A percentile compares a stretch with the other conserved stretches of the same genome.
Conservation (phyloP, 2,888 invertebrate genomes). For the Portevinia maculata region DNA sequence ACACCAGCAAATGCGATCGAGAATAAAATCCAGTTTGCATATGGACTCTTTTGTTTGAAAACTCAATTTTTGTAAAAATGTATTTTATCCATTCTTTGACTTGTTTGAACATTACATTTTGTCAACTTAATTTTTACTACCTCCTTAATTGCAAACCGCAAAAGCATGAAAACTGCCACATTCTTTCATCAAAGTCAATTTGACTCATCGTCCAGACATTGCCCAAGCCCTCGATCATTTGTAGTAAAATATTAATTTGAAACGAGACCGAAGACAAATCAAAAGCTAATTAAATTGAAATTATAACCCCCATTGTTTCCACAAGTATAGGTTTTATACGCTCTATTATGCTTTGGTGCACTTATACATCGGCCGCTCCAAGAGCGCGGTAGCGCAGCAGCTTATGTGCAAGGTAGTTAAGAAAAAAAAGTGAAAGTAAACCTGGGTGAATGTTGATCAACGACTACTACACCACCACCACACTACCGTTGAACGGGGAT, state of each 20-base stretch:
- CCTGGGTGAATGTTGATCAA: constrained; percentile 64
- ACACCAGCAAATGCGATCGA: not conserved
- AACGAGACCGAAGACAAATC: constrained; percentile 53
- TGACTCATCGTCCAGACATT: constrained; percentile 16
- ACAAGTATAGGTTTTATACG: constrained; percentile 32
- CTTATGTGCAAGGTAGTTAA: not conserved
- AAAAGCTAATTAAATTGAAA: constrained; percentile 67
- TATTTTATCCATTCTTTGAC: not conserved
- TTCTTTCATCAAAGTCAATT: not conserved
- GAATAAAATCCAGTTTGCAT: not conserved
- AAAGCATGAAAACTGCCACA: not conserved
- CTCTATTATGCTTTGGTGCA: constrained; percentile 38
- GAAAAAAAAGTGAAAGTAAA: constrained; percentile 72
- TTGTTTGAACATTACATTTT: not conserved
- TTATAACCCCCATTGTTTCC: constrained; percentile 60
- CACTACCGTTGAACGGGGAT: constrained; percentile 29
- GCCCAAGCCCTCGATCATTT: constrained; percentile 28
- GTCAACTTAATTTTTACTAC: no score
- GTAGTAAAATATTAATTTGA: constrained; percentile 51
- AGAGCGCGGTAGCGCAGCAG: not conserved
- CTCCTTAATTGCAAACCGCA: not conserved
- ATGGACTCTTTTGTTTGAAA: not conserved
- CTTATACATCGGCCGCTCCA: constrained; percentile 2
- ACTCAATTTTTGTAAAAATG: no score
- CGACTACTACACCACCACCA: constrained; percentile 1